Evolutionary conservation across 2,113 vertebrate genomes (phyloP).

Genomic region (Melozone crissalis): DNA sequence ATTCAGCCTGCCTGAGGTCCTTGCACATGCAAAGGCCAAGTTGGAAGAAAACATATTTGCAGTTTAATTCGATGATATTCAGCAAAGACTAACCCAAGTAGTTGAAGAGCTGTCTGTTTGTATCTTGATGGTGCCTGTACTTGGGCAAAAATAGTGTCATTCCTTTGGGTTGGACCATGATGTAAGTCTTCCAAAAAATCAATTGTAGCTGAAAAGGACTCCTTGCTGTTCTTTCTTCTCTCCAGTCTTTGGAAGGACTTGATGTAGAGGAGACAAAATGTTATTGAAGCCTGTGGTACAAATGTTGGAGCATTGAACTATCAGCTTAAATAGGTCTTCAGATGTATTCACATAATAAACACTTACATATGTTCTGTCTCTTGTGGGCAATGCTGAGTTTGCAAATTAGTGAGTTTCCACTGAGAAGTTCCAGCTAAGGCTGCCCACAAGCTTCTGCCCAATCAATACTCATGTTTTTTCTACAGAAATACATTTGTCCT

Average conservation of each 20-base stretch:
- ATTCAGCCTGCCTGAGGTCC: neutral
- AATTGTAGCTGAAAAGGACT: neutral
- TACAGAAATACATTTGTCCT: neutral
- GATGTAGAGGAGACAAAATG: neutral
- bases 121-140: neutral
- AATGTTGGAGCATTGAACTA: constrained; percentile 23
- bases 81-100: neutral
- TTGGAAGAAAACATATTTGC: neutral
- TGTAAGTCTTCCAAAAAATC: neutral
- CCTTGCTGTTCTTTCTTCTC: neutral
- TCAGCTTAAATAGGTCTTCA: constrained; percentile 44
- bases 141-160: neutral
- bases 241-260: neutral
- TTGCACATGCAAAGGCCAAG: neutral
- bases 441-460: neutral
- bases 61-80: neutral
- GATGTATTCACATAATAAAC: constrained; percentile 18
- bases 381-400: constrained; percentile 39
- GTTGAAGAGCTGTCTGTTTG: neutral
- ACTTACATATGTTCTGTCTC: constrained; percentile 26
- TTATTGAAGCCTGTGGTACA: constrained; percentile 8
- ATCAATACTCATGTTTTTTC: neutral
- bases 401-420: constrained; percentile 6
- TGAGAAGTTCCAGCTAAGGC: constrained; percentile 27
- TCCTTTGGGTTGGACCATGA: neutral